A percentile compares a stretch with the other conserved stretches of the same genome.
Evolutionary conservation across 2,797 vertebrate species (phyloP).

Genomic region (Chaenodraco wilsoni): DNA sequence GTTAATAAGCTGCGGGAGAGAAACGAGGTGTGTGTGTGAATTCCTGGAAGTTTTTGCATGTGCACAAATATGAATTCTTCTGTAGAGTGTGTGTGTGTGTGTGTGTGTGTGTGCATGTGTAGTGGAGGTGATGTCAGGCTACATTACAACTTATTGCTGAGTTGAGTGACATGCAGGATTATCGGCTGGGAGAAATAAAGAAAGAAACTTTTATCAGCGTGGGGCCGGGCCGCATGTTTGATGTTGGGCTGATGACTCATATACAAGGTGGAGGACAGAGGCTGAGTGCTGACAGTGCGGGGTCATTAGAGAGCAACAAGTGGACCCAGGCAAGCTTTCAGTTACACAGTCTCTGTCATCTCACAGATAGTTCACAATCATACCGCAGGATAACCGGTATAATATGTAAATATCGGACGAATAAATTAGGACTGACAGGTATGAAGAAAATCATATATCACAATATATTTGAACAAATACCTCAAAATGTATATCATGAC

Average conservation of each 20-base stretch:
- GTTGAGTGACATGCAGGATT: slow-evolving; percentile 80
- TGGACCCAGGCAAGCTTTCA: neutral
- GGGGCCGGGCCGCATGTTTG: slow-evolving; percentile 70
- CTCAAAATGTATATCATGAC: neutral
- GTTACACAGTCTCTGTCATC: slow-evolving; percentile 24
- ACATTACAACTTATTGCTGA: slow-evolving; percentile 77
- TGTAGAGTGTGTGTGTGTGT: neutral
- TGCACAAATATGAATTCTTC: slow-evolving; percentile 49
- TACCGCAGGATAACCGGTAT: neutral
- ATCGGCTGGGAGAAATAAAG: slow-evolving; percentile 67
- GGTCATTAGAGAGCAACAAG: slow-evolving; percentile 60
- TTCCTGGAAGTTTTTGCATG: slow-evolving; percentile 50
- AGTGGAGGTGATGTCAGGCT: slow-evolving; percentile 70
- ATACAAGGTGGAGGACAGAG: slow-evolving; percentile 41
- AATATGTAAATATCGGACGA: neutral
- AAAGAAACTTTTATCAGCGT: slow-evolving; percentile 72
- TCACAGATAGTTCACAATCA: slow-evolving; percentile 9
- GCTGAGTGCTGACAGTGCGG: slow-evolving; percentile 53
- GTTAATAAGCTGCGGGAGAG: slow-evolving; percentile 71
- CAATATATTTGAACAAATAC: too few relatives aligned
- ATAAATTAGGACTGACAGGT: neutral
- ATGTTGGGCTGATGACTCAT: slow-evolving; percentile 75
- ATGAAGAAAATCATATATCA: neutral
- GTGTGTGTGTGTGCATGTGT: too few relatives aligned
- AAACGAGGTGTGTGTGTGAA: slow-evolving; percentile 47